Evolutionary conservation across 1,140 invertebrate species (phyloP).

Genomic region (Leptinotarsa texana): DNA sequence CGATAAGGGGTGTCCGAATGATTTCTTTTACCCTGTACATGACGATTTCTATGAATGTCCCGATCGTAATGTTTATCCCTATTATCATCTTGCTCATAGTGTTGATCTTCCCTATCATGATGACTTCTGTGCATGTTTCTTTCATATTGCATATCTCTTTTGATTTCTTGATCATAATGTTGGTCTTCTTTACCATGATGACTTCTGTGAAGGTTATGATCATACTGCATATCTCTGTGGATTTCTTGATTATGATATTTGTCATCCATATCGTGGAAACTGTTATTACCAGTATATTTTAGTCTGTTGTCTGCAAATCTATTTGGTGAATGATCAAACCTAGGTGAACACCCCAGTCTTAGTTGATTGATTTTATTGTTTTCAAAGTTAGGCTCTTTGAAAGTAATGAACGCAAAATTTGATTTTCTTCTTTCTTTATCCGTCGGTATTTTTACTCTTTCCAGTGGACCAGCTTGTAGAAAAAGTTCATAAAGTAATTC

Average conservation of each 20-base stretch:
- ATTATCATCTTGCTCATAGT: neutral
- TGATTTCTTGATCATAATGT: neutral
- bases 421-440: conserved; percentile 71
- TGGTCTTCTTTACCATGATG: neutral
- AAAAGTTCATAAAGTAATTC: conserved; percentile 81
- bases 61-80: neutral
- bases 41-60: neutral
- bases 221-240: neutral
- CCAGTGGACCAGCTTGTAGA: conserved; percentile 79
- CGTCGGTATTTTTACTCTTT: conserved; percentile 72
- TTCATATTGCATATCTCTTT: too few relatives aligned
- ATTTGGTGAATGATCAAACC: neutral
- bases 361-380: neutral
- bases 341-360: neutral
- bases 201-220: neutral
- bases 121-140: neutral
- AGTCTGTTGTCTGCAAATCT: conserved; percentile 4
- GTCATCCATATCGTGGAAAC: conserved; percentile 4
- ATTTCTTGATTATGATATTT: neutral
- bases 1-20: neutral
- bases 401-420: conserved; percentile 75
- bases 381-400: conserved; percentile 53
- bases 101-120: neutral
- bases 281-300: neutral
- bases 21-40: neutral